Base-by-base conservation (phyloP, 2,113 vertebrate species). In the Athene cunicularia region DNA sequence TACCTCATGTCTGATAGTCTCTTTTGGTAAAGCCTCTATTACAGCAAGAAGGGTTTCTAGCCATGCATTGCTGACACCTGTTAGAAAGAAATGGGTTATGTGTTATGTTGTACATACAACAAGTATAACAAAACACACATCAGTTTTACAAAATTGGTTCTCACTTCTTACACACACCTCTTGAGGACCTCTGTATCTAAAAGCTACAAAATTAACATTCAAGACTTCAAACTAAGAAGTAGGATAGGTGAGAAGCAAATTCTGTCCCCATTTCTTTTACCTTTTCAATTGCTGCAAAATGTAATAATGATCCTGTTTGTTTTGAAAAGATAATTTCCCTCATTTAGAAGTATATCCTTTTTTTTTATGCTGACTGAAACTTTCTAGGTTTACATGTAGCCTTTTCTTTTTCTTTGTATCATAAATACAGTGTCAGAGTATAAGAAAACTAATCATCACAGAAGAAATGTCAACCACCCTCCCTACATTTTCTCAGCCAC, bases 31-130 rank as follows among this genome's bases (percentile, higher is more conserved):
- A 89, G 98, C 98, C 86, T 99, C 99, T 96, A 99, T 98, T 88
- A 99, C 98, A 70, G 98, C 98, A 95, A 99, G 98, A 94, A 99
- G 98, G 27, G 99, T 99, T 96, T 99, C 99, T 94, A 99, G 96
- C 99, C 99, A 99, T 33, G 99, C 99, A 19, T 98, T 99, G 98
- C 99, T 99, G 94, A 99, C 99, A 94, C 99, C 99, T 99, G 98
- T 92, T 60, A 90, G 56, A 92, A 73, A 96, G 39, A 97, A 80
- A 97, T 6, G 26, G n/a, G n/a, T 73, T 76, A 39, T 28, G 33
- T 4, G 9, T 77, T 62, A 81, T 13, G 3, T 28, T 62, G 23
- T 28, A 64, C 39, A 43, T 50, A 10, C 4, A 85, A 14, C 7
- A 3, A 24, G 50, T 62, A 68, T 56, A 86, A 37, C 32, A 85